phyloP scores from a whole-genome alignment of 2,888 invertebrate genomes.

The Lumbricus terrestris region DNA sequence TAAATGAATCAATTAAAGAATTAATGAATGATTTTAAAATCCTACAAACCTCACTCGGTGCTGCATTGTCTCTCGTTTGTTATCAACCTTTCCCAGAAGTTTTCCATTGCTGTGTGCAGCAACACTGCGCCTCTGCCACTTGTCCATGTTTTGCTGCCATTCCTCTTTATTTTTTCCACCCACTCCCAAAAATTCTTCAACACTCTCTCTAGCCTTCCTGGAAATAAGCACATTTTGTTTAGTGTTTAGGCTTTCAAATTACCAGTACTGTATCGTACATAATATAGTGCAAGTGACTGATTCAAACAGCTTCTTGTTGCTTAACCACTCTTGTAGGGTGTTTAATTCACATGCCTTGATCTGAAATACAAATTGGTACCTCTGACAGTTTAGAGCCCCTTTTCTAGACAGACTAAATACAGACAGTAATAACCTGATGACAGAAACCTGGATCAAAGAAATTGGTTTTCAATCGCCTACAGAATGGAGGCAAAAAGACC shows the following conservation, averaged over 20 bases:
- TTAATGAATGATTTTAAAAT: neutral
- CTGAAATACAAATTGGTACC: neutral
- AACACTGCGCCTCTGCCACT: neutral
- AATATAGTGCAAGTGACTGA: neutral
- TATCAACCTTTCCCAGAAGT: neutral
- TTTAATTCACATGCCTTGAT: neutral
- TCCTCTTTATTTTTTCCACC: neutral
- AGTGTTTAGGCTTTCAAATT: neutral
- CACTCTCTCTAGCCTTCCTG: neutral
- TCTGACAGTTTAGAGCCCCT: too few species aligned
- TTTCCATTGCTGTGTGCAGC: neutral
- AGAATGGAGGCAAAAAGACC: too few species aligned
- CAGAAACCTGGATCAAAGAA: too few species aligned
- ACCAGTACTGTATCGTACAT: too few species aligned
- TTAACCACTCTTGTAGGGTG: neutral
- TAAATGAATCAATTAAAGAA: neutral
- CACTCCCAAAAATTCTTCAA: neutral
- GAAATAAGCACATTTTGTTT: neutral
- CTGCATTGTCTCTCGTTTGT: neutral
- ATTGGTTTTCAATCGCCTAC: too few species aligned
- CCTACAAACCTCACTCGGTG: neutral
- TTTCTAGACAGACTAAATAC: too few species aligned
- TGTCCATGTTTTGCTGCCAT: neutral
- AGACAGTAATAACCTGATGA: too few species aligned
- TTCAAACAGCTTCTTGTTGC: neutral